Evolutionary conservation across 2,888 invertebrate genomes (phyloP), one percentile per base, ranked within the genome.

Genomic region (Stramonita haemastoma): DNA sequence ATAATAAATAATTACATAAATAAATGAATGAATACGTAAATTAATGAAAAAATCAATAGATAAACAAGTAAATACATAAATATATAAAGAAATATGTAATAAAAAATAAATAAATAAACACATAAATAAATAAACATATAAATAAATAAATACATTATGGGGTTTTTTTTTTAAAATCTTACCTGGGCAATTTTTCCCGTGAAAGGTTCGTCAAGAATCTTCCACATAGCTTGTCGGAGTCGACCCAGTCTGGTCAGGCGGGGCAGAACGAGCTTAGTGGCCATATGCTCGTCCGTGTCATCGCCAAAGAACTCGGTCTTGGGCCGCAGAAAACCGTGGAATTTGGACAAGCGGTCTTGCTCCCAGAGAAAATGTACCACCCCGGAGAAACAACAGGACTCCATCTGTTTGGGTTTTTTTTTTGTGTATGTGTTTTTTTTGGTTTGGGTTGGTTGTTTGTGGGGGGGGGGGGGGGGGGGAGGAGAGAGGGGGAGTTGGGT

Each of bases 141-240:
- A n/a, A n/a, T n/a, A n/a, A n/a, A n/a, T n/a, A n/a, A n/a, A n/a
- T n/a, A n/a, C n/a, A n/a, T n/a, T n/a, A n/a, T n/a, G n/a, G n/a
- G n/a, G n/a, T n/a, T n/a, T n/a, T n/a, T n/a, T 66, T 66, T 66
- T 66, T 13, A 66, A 17, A 13, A 26, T 5, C 85, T 56, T 60
- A 91, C 92, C 91, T 91, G 90, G 11, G 92, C 92, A 11, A 85
- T 46, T 0, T 60, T 26, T 17, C 91, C 91, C 8, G 92, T 92
- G 26, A 88, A 87, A 0, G 92, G 92, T 26, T 92, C 91, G 56
- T 92, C 92, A 36, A 93, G 79, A 8, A 92, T 13, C 13, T 83
- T 83, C 90, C 90, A 90, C 17, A 87, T 86, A 15, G 5, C n/a
- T 46, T 70, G 86, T 26, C 85, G 88, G 19, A 57, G 32, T 34